Evolutionary conservation across 2,888 invertebrate genomes (phyloP), one percentile per base, ranked within the genome.

Genomic region (Drosophila crucigera): DNA sequence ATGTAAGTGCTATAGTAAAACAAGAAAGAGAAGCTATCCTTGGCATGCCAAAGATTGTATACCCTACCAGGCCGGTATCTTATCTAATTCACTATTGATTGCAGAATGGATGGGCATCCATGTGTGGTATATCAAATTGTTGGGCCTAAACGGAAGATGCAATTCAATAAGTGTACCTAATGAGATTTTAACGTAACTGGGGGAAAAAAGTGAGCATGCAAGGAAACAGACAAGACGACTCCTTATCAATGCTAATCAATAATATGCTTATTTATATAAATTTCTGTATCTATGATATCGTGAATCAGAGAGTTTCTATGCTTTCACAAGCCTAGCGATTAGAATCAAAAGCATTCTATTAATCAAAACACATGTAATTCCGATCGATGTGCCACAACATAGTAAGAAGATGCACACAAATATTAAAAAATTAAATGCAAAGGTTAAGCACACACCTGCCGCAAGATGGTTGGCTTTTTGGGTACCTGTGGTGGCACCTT

Each of bases 401-500:
- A 19, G 16, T 16, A 25, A 16, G 41, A 2, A 16, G 41, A 1
- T 41, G n/a, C n/a, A 41, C 2, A 10, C 10, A 41, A n/a, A 52
- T n/a, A 52, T 50, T 1, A 59, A 30, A 75, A 52, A 30, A 52
- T 50, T 2, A 59, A 33, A 75, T 4, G 31, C 22, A 54, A 9
- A 22, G 19, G 10, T n/a, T 6, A 31, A 31, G 67, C 89, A 68
- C 91, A 78, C 89, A 91, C 87, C 78, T 93, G 93, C 63, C 92
- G 78, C 75, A 92, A 71, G 63, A 84, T 87, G 25, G 89, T 82
- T 33, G 93, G 93, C 75, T 94, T 94, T 66, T 92, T 93, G 64
- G 93, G 91, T 71, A 92, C 89, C 61, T 93, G 86, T 5, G 94
- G 94, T 39, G 93, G 93, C 67, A 92, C 88, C 55, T 93, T 85